phyloP scores from a whole-genome alignment of 2,113 vertebrate genomes.

The Laterallus jamaicensis region DNA sequence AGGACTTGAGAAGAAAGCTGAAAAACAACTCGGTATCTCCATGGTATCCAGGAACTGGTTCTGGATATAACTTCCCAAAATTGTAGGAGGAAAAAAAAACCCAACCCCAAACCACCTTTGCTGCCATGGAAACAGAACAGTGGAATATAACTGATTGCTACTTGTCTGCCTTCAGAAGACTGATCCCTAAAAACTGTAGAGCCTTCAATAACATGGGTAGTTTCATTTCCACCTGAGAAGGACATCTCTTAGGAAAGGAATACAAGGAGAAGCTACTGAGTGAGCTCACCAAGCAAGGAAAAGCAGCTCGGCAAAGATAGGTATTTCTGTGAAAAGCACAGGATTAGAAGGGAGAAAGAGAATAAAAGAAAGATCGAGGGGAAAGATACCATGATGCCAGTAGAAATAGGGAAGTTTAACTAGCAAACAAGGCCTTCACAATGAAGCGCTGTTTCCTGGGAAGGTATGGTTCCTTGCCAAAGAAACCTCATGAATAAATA shows the following conservation, averaged over 20 bases:
- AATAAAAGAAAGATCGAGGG: background rate
- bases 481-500: background rate
- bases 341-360: background rate
- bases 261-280: background rate
- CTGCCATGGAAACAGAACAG: constrained; percentile 48
- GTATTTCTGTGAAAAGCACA: background rate
- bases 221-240: background rate
- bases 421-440: background rate
- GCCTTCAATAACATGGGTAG: background rate
- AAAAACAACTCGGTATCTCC: constrained; percentile 27
- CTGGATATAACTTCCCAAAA: constrained; percentile 40
- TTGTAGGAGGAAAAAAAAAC: background rate
- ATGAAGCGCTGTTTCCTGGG: background rate
- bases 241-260: background rate
- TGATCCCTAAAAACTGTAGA: background rate
- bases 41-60: constrained; percentile 18
- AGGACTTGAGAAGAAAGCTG: background rate
- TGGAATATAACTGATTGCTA: background rate
- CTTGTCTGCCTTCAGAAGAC: background rate
- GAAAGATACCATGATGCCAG: background rate
- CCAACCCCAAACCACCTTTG: background rate
- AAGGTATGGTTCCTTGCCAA: too few relatives aligned
- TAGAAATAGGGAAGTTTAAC: background rate
- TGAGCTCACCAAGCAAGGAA: background rate
- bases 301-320: background rate